These are phyloP conservation scores for Misgurnus mizolepis DNA, from an alignment of 2,113 vertebrate genomes.

Conservation along the genomic window DNA sequence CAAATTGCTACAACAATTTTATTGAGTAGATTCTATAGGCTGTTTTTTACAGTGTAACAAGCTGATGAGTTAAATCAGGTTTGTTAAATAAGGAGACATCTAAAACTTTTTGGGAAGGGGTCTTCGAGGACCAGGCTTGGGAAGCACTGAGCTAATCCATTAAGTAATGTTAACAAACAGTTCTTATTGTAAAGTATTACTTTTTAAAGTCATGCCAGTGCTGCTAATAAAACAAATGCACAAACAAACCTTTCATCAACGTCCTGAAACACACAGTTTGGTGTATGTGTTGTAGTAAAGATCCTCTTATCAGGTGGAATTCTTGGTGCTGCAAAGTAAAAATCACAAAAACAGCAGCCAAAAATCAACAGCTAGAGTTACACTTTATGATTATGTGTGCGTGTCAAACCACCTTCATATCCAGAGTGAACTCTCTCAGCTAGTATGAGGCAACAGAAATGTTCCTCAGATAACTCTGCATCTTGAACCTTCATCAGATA, in stretches of 20 bases:
- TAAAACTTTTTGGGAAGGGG: too few species aligned
- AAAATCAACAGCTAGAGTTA: too few species aligned
- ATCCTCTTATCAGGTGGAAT: slow-evolving; percentile 93
- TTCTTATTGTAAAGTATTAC: background rate
- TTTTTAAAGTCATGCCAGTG: background rate
- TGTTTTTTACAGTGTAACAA: too few species aligned
- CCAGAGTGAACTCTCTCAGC: slow-evolving; percentile 86
- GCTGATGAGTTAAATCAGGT: too few species aligned
- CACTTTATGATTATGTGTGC: background rate
- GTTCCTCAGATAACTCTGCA: slow-evolving; percentile 65
- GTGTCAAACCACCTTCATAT: slow-evolving; percentile 80
- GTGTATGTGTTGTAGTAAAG: slow-evolving; percentile 94
- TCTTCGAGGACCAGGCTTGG: too few species aligned
- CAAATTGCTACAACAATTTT: too few species aligned
- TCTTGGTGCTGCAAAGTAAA: slow-evolving; percentile 78
- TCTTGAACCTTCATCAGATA: slow-evolving; percentile 81
- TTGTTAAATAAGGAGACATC: too few species aligned
- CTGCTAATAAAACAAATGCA: background rate
- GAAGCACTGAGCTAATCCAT: too few species aligned
- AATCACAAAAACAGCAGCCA: background rate
- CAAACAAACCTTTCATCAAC: slow-evolving; percentile 83
- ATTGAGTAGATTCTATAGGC: too few species aligned
- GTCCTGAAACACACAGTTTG: slow-evolving; percentile 91
- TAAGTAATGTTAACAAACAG: too few species aligned
- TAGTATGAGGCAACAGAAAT: slow-evolving; percentile 82